Conservation (phyloP, 2,797 vertebrate genomes). For the Craterocephalus amniculus region DNA sequence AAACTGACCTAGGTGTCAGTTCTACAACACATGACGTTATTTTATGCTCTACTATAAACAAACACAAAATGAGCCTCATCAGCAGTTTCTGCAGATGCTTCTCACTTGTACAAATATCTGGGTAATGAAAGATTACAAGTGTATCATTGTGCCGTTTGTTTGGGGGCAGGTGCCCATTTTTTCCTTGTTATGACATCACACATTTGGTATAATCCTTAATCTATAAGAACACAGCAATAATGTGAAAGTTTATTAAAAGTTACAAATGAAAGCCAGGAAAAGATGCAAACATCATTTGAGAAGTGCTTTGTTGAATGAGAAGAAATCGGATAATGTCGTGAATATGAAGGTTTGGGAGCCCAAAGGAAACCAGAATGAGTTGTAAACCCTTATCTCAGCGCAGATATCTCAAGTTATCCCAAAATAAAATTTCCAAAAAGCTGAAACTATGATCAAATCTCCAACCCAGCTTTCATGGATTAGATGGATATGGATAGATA, state of each 20-base stretch:
- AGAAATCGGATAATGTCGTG: too few relatives aligned
- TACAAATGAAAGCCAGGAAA: neutral
- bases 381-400: too few relatives aligned
- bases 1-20: slow-evolving; percentile 19
- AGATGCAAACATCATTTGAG: too few relatives aligned
- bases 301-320: too few relatives aligned
- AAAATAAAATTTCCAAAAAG: neutral
- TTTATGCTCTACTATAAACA: slow-evolving; percentile 27
- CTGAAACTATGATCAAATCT: neutral
- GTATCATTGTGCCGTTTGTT: neutral
- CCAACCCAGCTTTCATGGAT: neutral
- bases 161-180: too few relatives aligned
- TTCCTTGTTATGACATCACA: neutral
- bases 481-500: too few relatives aligned
- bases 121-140: neutral
- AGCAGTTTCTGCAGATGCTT: neutral
- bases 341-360: too few relatives aligned
- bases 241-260: neutral
- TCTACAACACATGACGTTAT: neutral
- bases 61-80: neutral
- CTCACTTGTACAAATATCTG: neutral
- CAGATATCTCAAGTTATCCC: too few relatives aligned
- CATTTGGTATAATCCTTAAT: neutral
- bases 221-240: neutral
- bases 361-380: too few relatives aligned